These are phyloP conservation scores for Arbacia lixula DNA, from an alignment of 53 echinoderm and acorn worm species.

Conservation along the genomic window DNA sequence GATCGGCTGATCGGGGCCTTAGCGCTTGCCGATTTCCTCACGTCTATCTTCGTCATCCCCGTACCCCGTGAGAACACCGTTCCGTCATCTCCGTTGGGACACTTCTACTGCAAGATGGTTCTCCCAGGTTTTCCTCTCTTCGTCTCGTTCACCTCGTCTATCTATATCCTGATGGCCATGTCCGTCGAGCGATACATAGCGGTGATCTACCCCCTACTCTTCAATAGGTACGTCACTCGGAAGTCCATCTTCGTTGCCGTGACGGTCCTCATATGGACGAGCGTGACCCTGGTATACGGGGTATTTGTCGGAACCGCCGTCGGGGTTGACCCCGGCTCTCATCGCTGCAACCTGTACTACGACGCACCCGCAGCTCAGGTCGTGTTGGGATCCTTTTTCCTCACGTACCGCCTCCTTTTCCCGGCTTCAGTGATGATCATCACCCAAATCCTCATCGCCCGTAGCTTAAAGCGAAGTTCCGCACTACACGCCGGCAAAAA, in stretches of 20 bases:
- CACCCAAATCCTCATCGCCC: slow-evolving; percentile 25
- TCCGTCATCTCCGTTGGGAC: slow-evolving; percentile 8
- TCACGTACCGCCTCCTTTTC: slow-evolving; percentile 18
- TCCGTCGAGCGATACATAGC: slow-evolving; percentile 29
- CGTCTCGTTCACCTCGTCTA: slow-evolving; percentile 14
- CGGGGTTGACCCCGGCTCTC: neutral
- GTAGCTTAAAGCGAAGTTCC: neutral
- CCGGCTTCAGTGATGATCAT: slow-evolving; percentile 15
- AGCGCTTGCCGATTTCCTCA: slow-evolving; percentile 27
- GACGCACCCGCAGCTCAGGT: neutral
- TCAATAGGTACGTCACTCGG: slow-evolving; percentile 16
- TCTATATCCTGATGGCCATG: slow-evolving; percentile 43
- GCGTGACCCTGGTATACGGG: neutral
- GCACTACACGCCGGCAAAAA: neutral
- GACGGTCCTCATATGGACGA: neutral
- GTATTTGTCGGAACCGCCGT: slow-evolving; percentile 12
- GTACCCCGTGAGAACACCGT: neutral
- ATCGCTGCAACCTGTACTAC: slow-evolving; percentile 15
- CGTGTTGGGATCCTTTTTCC: slow-evolving; percentile 9
- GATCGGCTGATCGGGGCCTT: slow-evolving; percentile 25
- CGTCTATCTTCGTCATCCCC: slow-evolving; percentile 22
- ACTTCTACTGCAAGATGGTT: slow-evolving; percentile 38
- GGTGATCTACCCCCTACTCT: slow-evolving; percentile 13
- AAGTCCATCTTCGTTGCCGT: neutral
- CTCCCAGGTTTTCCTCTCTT: slow-evolving; percentile 28